phyloP scores from a whole-genome alignment of 2,797 vertebrate species.

The Trachops cirrhosus region DNA sequence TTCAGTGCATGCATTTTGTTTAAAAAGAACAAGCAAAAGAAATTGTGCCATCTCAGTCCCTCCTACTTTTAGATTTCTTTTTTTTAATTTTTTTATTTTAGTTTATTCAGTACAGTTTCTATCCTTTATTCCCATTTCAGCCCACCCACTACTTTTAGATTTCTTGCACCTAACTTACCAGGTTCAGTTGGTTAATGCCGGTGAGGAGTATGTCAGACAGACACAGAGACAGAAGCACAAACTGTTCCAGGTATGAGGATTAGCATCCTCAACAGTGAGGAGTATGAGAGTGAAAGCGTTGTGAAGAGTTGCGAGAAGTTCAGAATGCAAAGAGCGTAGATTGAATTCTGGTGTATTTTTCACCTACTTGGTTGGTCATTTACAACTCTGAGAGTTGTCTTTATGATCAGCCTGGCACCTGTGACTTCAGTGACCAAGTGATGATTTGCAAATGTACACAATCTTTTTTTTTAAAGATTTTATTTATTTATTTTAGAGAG shows the following conservation, averaged over 20 bases:
- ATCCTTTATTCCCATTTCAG: too few species aligned
- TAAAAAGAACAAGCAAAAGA: neutral
- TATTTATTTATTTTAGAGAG: too few species aligned
- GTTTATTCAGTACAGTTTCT: too few species aligned
- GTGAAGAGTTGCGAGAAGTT: neutral
- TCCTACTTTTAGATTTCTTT: too few species aligned
- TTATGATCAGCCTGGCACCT: neutral
- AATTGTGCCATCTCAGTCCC: accelerated
- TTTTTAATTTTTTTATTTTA: too few species aligned
- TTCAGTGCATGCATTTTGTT: neutral
- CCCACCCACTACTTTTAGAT: too few species aligned
- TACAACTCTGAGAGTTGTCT: neutral
- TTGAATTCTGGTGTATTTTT: neutral
- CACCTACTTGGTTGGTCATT: neutral
- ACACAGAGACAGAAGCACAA: neutral
- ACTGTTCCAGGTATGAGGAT: accelerated
- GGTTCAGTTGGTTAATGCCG: neutral
- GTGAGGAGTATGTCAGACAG: neutral
- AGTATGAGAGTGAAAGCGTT: neutral
- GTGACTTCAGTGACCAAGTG: neutral
- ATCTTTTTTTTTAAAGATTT: too few species aligned
- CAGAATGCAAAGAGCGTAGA: neutral
- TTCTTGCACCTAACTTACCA: neutral
- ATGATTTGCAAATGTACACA: neutral
- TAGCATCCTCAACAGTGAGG: neutral